A percentile compares a stretch with the other conserved stretches of the same genome.
Conservation (phyloP, 37 sponge, comb jelly and placozoan genomes). For the Lycopodina hypogea region DNA sequence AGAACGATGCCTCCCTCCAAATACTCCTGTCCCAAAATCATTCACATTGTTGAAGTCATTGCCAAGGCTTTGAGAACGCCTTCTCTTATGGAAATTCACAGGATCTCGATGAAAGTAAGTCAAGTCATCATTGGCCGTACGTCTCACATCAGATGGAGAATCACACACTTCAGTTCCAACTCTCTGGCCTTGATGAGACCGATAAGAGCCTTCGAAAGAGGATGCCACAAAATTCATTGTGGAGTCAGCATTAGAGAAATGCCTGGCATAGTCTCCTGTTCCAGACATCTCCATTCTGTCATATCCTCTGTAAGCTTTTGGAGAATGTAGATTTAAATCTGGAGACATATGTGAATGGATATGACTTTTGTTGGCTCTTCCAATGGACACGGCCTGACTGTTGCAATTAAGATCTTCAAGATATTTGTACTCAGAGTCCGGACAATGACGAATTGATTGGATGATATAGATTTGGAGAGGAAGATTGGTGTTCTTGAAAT, state of each 20-base stretch:
- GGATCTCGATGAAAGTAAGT: neutral
- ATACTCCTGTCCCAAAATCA: neutral
- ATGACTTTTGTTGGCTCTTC: neutral
- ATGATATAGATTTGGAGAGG: conserved; percentile 52
- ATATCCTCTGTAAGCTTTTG: neutral
- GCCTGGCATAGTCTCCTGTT: neutral
- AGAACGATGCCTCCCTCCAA: neutral
- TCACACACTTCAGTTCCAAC: conserved; percentile 6
- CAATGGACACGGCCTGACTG: neutral
- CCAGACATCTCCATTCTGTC: neutral
- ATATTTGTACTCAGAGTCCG: conserved; percentile 23
- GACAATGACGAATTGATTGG: neutral
- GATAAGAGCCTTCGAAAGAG: neutral
- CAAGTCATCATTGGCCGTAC: neutral
- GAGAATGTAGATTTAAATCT: neutral
- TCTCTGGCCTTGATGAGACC: neutral
- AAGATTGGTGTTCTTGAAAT: conserved; percentile 38
- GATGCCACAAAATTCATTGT: neutral
- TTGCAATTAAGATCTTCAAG: conserved; percentile 4
- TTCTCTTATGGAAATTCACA: conserved; percentile 8
- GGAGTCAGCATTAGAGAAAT: neutral
- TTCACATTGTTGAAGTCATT: neutral
- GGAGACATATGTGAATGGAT: conserved; percentile 7
- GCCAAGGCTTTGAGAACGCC: neutral
- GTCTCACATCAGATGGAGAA: neutral